These are phyloP conservation scores for Homarus americanus DNA, from an alignment of 1,140 invertebrate genomes.

Conservation along the genomic window DNA sequence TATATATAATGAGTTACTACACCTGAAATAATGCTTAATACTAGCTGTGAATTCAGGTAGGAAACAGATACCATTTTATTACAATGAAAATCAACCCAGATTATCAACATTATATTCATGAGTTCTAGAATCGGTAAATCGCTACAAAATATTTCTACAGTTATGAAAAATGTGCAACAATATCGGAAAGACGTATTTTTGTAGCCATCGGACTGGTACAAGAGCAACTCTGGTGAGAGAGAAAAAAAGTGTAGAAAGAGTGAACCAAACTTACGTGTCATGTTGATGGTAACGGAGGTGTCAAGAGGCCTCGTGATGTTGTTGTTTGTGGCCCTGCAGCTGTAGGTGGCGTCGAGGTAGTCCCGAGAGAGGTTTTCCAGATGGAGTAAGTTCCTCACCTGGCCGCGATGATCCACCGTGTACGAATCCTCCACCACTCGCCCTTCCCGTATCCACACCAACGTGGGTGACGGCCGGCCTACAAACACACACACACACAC, in stretches of 20 bases:
- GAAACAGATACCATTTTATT: too few species aligned
- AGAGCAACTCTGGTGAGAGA: too few species aligned
- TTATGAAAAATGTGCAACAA: too few species aligned
- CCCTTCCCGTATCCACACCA: slow-evolving; percentile 69
- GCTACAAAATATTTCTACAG: too few species aligned
- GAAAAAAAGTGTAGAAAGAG: too few species aligned
- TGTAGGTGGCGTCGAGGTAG: slow-evolving; percentile 65
- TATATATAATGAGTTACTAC: too few species aligned
- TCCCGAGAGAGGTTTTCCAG: slow-evolving; percentile 72
- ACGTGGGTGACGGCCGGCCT: slow-evolving; percentile 67
- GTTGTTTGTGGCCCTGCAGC: slow-evolving; percentile 74
- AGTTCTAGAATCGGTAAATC: too few species aligned
- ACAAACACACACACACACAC: neutral
- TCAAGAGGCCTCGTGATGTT: slow-evolving; percentile 74
- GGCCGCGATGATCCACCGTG: slow-evolving; percentile 66
- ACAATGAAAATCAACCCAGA: too few species aligned
- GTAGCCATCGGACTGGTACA: neutral
- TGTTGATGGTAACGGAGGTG: slow-evolving; percentile 68
- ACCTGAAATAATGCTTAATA: too few species aligned
- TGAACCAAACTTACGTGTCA: slow-evolving; percentile 62
- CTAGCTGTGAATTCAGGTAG: too few species aligned
- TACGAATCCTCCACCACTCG: slow-evolving; percentile 71
- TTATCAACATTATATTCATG: too few species aligned
- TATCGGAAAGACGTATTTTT: neutral
- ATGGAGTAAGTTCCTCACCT: slow-evolving; percentile 72